Evolutionary conservation across 2,113 vertebrate species (phyloP).

Genomic region (Entomyzon cyanotis): DNA sequence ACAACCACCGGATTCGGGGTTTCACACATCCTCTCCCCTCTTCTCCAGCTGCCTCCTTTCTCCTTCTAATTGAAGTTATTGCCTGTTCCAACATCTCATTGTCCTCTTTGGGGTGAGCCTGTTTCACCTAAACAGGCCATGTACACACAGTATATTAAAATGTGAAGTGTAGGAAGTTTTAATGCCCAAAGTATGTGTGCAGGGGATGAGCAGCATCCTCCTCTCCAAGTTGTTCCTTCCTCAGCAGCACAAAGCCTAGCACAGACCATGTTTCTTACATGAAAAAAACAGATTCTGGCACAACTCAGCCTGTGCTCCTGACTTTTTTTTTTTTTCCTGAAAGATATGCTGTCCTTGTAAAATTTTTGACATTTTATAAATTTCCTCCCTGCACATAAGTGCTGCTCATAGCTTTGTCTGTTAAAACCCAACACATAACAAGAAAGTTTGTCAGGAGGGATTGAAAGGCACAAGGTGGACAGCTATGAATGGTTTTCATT

Average conservation of each 20-base stretch:
- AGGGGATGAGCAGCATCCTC: neutral
- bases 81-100: neutral
- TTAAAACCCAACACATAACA: rapidly evolving
- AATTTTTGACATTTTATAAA: slow-evolving; percentile 25
- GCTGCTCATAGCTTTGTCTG: neutral
- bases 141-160: neutral
- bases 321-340: neutral
- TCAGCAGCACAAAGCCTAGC: neutral
- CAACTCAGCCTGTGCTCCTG: neutral
- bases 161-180: neutral
- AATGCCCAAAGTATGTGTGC: neutral
- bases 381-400: slow-evolving; percentile 1
- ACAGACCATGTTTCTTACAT: neutral
- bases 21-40: slow-evolving; percentile 1
- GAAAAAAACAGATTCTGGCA: neutral
- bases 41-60: slow-evolving; percentile 18
- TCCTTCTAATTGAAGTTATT: neutral
- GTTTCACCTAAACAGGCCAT: neutral
- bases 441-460: neutral
- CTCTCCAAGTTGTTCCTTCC: neutral
- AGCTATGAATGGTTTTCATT: neutral
- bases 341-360: slow-evolving; percentile 34
- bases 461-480: neutral
- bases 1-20: neutral
- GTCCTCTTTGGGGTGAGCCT: neutral